Base-by-base conservation (phyloP, 1,140 invertebrate genomes). In the Parapsyche elsis region DNA sequence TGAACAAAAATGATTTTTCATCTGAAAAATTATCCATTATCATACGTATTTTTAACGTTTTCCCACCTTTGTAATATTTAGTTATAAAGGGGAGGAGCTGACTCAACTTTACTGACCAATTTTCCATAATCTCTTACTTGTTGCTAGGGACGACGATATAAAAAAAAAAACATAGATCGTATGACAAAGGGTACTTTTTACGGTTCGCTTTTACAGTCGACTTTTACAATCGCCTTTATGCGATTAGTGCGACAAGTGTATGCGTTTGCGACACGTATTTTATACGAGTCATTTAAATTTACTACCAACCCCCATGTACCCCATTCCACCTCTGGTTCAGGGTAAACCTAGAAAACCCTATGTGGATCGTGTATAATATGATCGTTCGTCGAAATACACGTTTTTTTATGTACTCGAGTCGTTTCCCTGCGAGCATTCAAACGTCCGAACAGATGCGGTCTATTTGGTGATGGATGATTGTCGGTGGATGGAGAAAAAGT, bases 91-190 rank as follows among this genome's bases (percentile, higher is more conserved):
- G 64, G 64, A 24, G 59, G 64, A 14, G 64, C 23, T 67, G 24
- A 26, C 64, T 24, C 76, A 59, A 45, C n/a, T 77, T 77, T 77
- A 77, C 64, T 77, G 76, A 16, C 30, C 76, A 61, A 77, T 77
- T 77, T 77, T 67, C 61, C 76, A 77, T 67, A 61, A 77, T 77
- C 76, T 77, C 76, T 77, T 64, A 77, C 76, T 77, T 77, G 76
- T 77, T 77, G 76, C 76, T 67, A 46, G 38, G 71, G 45, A 67
- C 10, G 38, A 24, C 71, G 71, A n/a, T 73, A 67, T 73, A 73
- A 9, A 67, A 9, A 67, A 14, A 26, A 24, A 14, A n/a, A n/a
- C n/a, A n/a, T n/a, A n/a, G 7, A 7, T 24, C 59, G 21, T 21
- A 61, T 21, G 21, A 61, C 49, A 16, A 19, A 45, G 45, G 38